Evolutionary conservation across 2,113 vertebrate genomes (phyloP), one percentile per base, ranked within the genome.

Genomic region (Python bivittatus): DNA sequence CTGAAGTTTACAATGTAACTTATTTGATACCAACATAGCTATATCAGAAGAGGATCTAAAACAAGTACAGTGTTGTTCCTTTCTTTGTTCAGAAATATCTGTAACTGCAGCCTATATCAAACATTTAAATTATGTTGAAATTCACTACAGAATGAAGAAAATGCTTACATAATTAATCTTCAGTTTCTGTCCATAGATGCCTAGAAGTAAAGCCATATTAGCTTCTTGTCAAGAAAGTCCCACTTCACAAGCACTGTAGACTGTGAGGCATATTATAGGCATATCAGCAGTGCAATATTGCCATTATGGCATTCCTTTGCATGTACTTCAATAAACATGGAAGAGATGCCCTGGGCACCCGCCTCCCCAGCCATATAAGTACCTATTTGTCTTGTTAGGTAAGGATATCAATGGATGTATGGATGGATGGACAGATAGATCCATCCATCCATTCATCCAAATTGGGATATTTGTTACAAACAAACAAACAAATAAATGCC

Each of bases 31-130:
- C 87, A 93, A 27, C 0, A 2, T 0, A 4, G 17, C 48, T 84
- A 9, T 44, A 94, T 85, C 48, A 79, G 33, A 72, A 94, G 93
- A 92, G 92, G 61, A 0, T 0, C 83, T 38, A 72, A 79, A 33
- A 89, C 48, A 96, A 92, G 0, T 95, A 44, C 33, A 91, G 13
- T 96, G 44, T 91, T 84, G 57, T 94, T 89, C 72, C 10, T 38
- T 93, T 88, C 87, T 64, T 85, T 4, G 2, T 61, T 38, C 52
- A 92, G 86, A 84, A 94, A 12, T 48, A 89, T 92, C 92, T 90
- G 58, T 61, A 56, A 92, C 89, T 93, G 93, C 91, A 93, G 23
- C 12, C 79, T 93, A 33, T 89, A 89, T 17, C 56, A 88, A 86
- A 89, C 88, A 90, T 54, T 25, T 48, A 89, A 60, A 84, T 89